Conservation (phyloP, 1,140 invertebrate genomes). For the Gyrodactylus bullatarudis region DNA sequence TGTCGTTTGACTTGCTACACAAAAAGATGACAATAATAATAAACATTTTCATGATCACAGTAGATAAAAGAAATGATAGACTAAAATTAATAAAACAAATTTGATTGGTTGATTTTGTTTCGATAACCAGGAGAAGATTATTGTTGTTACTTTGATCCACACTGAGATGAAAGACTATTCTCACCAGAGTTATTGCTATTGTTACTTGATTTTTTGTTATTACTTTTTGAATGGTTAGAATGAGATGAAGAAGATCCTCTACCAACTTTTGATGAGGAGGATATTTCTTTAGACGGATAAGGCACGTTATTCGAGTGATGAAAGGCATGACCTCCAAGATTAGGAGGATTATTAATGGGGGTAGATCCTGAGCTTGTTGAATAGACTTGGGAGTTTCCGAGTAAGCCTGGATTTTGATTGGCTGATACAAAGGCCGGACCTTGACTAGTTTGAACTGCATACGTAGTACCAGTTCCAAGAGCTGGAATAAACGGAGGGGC, state of each 20-base stretch:
- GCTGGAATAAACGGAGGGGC: not conserved
- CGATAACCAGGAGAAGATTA: too few species aligned
- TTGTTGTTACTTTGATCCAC: not conserved
- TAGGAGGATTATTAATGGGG: too few species aligned
- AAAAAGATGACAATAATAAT: too few species aligned
- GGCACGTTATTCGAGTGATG: not conserved
- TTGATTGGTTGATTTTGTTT: too few species aligned
- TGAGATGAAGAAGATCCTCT: too few species aligned
- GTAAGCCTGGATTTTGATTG: not conserved
- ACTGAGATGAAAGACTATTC: not conserved
- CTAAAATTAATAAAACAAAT: too few species aligned
- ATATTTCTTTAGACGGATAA: not conserved
- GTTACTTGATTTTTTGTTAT: not conserved
- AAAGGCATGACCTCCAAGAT: not conserved
- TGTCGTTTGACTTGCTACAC: too few species aligned
- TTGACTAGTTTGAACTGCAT: not conserved
- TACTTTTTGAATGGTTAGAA: not conserved
- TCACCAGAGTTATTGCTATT: not conserved
- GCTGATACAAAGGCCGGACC: not conserved
- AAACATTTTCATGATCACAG: too few species aligned
- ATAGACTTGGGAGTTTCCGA: too few species aligned
- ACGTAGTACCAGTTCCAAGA: not conserved
- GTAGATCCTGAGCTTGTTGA: too few species aligned
- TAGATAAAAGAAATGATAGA: too few species aligned
- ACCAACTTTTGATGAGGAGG: too few species aligned